Base-by-base conservation (phyloP, 2,888 invertebrate species). In the Drosophila neonasuta region DNA sequence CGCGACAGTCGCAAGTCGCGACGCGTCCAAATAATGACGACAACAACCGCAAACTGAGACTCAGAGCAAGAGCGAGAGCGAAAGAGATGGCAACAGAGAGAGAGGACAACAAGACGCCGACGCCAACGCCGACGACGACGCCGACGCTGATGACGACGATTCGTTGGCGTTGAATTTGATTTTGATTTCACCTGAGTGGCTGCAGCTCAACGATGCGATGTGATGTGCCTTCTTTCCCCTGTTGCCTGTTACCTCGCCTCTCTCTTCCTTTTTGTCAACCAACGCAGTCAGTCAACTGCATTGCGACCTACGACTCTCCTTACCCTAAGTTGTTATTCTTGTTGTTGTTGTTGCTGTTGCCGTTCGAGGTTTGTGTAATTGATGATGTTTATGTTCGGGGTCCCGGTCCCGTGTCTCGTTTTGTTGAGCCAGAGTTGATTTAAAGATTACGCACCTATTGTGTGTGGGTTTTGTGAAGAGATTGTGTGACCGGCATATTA, bases 101-200 rank as follows among this genome's bases (percentile, higher is more conserved):
- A 24, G 46, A 52, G 58, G 65, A 61, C 32, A 71, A 59, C 10
- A 32, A 46, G 54, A 11, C 44, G 39, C 36, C 54, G 41, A 46
- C 36, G 50, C 11, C 9, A 50, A 57, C 29, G 74, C 50, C 32
- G 55, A 51, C 39, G 48, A 17, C 34, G 29, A 59, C 58, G 60
- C 11, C 15, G 56, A 29, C 17, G 44, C 24, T 41, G 44, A 49
- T 56, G 54, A 51, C 63, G 57, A 50, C 68, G 60, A 72, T 66
- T 75, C 69, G 79, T 68, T 86, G 86, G 81, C 81, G 86, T 86
- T 83, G 85, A 82, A 82, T 83, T 83, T 86, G 81, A 83, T 86
- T 83, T 86, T 83, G 86, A 82, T 86, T 80, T 86, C 82, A 79
- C 83, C 80, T 82, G 86, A 85, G 85, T 81, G 85, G 80, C 69